phyloP scores from a whole-genome alignment of 2,797 vertebrate species.

The Crotalus adamanteus region DNA sequence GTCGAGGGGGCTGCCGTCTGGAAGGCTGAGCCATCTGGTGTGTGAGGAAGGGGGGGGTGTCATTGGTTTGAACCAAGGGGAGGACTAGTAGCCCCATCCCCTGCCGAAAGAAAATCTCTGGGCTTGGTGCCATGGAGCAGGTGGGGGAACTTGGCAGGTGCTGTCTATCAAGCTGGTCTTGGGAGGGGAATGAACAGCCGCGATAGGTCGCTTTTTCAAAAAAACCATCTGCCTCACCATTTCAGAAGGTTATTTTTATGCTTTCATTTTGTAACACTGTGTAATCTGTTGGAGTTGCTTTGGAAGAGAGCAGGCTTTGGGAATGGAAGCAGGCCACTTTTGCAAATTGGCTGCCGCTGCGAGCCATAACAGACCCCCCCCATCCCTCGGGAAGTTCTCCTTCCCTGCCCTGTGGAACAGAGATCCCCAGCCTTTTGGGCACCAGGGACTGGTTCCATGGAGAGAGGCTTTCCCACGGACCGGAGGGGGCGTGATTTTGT shows the following conservation, averaged over 20 bases:
- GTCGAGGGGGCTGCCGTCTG: background rate
- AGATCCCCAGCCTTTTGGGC: too few species aligned
- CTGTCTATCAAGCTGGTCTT: background rate
- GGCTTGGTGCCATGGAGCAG: background rate
- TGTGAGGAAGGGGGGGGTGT: background rate
- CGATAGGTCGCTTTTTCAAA: background rate
- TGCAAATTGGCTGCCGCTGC: background rate
- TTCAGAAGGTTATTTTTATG: constrained; percentile 1
- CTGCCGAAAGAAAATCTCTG: background rate
- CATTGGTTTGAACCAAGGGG: background rate
- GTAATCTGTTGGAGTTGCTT: background rate
- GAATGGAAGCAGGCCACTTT: background rate
- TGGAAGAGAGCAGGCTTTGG: background rate
- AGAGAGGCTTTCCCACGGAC: too few species aligned
- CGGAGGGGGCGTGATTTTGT: too few species aligned
- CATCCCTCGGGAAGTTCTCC: background rate
- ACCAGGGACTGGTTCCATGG: too few species aligned
- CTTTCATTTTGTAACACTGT: background rate
- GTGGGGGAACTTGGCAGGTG: background rate
- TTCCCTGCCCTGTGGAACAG: background rate
- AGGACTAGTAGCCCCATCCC: background rate
- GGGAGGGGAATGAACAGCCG: background rate
- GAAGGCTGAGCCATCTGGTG: background rate
- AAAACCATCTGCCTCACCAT: background rate
- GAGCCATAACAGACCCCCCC: too few species aligned